Percentiles rank a stretch among this genome's conserved stretches.
These are phyloP conservation scores for Harpagoxenus sublaevis DNA, from an alignment of 2,888 invertebrate species.

Conservation along the genomic window DNA sequence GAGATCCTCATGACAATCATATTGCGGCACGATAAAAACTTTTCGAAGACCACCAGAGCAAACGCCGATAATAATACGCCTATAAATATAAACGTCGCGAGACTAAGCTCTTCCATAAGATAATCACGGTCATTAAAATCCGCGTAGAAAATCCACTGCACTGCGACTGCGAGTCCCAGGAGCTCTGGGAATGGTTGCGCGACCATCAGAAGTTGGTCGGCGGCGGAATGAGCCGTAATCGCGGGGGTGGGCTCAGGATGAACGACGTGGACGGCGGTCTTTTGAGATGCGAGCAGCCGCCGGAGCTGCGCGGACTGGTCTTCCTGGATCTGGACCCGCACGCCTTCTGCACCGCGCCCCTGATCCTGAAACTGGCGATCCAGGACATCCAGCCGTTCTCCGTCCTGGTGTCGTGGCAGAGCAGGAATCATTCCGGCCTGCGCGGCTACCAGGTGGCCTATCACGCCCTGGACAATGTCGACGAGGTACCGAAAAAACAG, in stretches of 20 bases:
- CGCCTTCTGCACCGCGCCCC: conserved; percentile 94
- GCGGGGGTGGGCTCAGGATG: conserved; percentile 81
- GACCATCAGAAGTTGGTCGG: conserved; percentile 93
- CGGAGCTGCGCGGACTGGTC: conserved; percentile 91
- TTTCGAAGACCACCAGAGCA: background rate
- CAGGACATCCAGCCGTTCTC: conserved; percentile 96
- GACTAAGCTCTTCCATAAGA: background rate
- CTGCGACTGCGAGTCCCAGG: conserved; percentile 96
- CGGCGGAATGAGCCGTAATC: conserved; percentile 87
- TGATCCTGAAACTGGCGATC: conserved; percentile 94
- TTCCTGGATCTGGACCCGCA: conserved; percentile 93
- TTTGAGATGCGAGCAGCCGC: conserved; percentile 94
- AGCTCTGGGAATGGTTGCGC: conserved; percentile 96
- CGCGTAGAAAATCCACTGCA: conserved; percentile 94
- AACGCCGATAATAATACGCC: background rate
- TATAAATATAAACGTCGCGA: background rate
- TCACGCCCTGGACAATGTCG: conserved; percentile 89
- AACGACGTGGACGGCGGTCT: conserved; percentile 82
- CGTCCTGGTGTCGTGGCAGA: conserved; percentile 95
- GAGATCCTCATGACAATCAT: background rate
- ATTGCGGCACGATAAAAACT: background rate
- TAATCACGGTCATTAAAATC: conserved; percentile 31
- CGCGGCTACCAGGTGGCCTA: conserved; percentile 95
- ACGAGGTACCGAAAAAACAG: conserved; percentile 86
- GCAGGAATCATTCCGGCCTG: conserved; percentile 94